These are phyloP conservation scores for Nomada hirtipes DNA, from an alignment of 2,888 invertebrate genomes.

Conservation along the genomic window DNA sequence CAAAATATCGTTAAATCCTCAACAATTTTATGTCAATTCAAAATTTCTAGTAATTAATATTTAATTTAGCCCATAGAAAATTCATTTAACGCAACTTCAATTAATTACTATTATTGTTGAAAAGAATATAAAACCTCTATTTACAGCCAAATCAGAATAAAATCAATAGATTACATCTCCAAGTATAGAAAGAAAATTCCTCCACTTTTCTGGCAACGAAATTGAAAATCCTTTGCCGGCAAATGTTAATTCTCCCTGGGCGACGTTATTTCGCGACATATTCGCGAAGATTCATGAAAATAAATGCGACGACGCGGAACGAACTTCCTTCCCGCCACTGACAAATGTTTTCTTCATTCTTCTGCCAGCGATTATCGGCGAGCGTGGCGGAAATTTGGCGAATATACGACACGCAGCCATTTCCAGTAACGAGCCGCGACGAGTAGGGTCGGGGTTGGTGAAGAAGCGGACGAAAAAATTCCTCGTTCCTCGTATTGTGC, in stretches of 20 bases:
- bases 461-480: constrained; percentile 42
- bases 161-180: too few species aligned
- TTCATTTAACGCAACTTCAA: too few species aligned
- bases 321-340: constrained; percentile 48
- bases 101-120: too few species aligned
- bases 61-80: too few species aligned
- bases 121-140: too few species aligned
- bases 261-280: constrained; percentile 38
- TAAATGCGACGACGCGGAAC: constrained; percentile 42
- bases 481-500: constrained; percentile 57
- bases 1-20: too few species aligned
- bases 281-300: constrained; percentile 36
- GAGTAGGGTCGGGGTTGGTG: constrained; percentile 2
- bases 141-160: too few species aligned
- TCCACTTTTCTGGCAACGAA: too few species aligned
- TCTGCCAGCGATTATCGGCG: constrained; percentile 49
- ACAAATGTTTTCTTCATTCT: constrained; percentile 59
- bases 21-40: too few species aligned
- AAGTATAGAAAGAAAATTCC: too few species aligned
- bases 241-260: constrained; percentile 34
- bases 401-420: constrained; percentile 57
- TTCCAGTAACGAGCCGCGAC: constrained; percentile 53
- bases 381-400: constrained; percentile 63
- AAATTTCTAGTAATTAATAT: too few species aligned
- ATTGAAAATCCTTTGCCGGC: neutral